Evolutionary conservation across 2,888 invertebrate genomes (phyloP).

Genomic region (Laspeyria flexula): DNA sequence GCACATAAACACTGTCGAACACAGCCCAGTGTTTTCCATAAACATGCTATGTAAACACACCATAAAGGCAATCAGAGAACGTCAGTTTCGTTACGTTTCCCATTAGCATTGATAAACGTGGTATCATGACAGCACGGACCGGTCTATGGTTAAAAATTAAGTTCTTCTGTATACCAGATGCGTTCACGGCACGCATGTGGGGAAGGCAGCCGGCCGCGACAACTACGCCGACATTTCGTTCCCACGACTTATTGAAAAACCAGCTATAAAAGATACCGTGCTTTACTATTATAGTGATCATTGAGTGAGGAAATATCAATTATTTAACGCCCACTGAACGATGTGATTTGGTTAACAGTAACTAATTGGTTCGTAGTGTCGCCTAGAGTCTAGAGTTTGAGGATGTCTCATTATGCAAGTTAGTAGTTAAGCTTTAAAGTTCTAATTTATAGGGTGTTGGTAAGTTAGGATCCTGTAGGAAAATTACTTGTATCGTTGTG

Average conservation of each 20-base stretch:
- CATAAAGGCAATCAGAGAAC: conserved; percentile 50
- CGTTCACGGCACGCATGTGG: conserved; percentile 56
- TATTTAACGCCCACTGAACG: conserved; percentile 53
- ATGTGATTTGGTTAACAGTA: conserved; percentile 41
- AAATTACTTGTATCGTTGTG: too few species aligned
- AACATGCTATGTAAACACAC: conserved; percentile 61
- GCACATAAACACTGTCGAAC: conserved; percentile 12
- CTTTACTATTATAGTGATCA: conserved; percentile 63
- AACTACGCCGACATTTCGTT: conserved; percentile 68
- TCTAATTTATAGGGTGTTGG: neutral
- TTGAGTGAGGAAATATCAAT: conserved; percentile 59
- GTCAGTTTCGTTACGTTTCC: conserved; percentile 43
- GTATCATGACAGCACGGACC: conserved; percentile 62
- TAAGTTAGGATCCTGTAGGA: neutral
- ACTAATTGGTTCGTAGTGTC: conserved; percentile 53
- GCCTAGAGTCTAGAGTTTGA: neutral
- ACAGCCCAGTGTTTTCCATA: conserved; percentile 45
- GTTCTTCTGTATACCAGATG: conserved; percentile 67
- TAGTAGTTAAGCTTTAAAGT: neutral
- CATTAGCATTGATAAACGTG: conserved; percentile 61
- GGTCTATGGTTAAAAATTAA: conserved; percentile 67
- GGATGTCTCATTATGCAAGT: conserved; percentile 2
- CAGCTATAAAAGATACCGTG: conserved; percentile 54
- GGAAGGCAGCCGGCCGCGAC: conserved; percentile 25
- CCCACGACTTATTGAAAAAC: conserved; percentile 74